Base-by-base conservation (phyloP, 2,797 vertebrate genomes). In the Lithobates pipiens region DNA sequence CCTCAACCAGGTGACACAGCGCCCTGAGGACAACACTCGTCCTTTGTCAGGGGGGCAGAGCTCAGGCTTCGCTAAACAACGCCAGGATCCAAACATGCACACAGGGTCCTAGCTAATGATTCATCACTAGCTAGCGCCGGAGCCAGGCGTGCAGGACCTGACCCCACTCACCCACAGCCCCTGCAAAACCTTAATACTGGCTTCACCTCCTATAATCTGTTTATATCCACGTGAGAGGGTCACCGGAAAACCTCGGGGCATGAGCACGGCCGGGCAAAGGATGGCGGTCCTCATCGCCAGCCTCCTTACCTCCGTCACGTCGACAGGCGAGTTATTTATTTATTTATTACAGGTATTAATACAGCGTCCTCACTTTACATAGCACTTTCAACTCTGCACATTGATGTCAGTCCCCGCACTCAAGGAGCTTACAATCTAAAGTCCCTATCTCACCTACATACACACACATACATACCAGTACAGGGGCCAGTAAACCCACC, bases 241-340 rank as follows among this genome's bases (percentile, higher is more conserved):
- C 27, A 70, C 27, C n/a, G 6, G 61, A 63, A 23, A 63, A 1
- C 2, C 36, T 44, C 42, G 2, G 42, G 42, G 11, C 42, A 10
- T 4, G 57, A 73, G 13, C 57, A 76, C 32, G 42, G 65, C 72
- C 6, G 63, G 63, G 15, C 13, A 9, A 6, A 25, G n/a, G 44
- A 36, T 23, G 82, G 23, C 34, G 82, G 9, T 69, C 65, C 57
- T 77, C 10, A 29, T 61, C 63, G 23, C 63, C 32, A n/a, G 25
- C 15, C 42, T 80, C 2, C 11, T 79, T 27, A 61, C 70, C 73
- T 46, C 29, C 36, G 9, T 73, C 3, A 8, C 13, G 5, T 21
- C n/a, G 6, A 73, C 83, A 78, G 83, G 83, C 79, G 44, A 71
- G 83, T 79, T 11, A 21, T 27, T n/a, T 0, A 10, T n/a, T n/a